A percentile compares a stretch with the other conserved stretches of the same genome.
Conservation (phyloP, 2,888 invertebrate genomes). For the Onthophagus sagittarius region DNA sequence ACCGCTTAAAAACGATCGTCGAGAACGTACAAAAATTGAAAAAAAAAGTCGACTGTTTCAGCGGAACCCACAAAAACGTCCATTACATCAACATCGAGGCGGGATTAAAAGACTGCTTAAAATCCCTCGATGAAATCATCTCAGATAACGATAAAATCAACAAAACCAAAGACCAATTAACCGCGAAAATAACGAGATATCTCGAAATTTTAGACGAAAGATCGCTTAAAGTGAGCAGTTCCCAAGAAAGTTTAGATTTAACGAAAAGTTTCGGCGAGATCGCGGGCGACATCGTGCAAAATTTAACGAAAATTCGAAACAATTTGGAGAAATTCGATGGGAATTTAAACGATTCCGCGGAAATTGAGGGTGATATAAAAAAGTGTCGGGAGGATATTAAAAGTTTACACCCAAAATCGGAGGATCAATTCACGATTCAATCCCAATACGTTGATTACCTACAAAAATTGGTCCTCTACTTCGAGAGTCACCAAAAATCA, state of each 20-base stretch:
- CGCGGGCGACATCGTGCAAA: slow-evolving; percentile 23
- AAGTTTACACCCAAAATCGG: not conserved
- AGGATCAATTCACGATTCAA: slow-evolving; percentile 2
- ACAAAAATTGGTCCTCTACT: slow-evolving; percentile 17
- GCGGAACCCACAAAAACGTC: slow-evolving; percentile 26
- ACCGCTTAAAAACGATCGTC: slow-evolving; percentile 22
- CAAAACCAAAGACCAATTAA: slow-evolving; percentile 24
- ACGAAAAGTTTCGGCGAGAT: not conserved
- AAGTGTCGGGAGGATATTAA: slow-evolving; percentile 6
- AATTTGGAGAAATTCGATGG: slow-evolving; percentile 25
- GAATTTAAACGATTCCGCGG: slow-evolving; percentile 18
- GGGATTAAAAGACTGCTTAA: slow-evolving; percentile 20
- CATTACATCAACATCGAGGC: slow-evolving; percentile 27
- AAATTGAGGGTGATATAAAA: slow-evolving; percentile 23
- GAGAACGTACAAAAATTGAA: slow-evolving; percentile 30
- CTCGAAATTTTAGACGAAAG: slow-evolving; percentile 29
- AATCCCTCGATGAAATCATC: slow-evolving; percentile 23
- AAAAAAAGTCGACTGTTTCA: slow-evolving; percentile 29
- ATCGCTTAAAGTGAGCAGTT: slow-evolving; percentile 24
- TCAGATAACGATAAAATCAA: slow-evolving; percentile 24
- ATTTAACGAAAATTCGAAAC: slow-evolving; percentile 18
- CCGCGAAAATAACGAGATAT: slow-evolving; percentile 28
- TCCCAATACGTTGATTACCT: slow-evolving; percentile 18
- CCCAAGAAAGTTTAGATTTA: slow-evolving; percentile 17
- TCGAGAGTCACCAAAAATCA: slow-evolving; percentile 15